Base-by-base conservation (phyloP, 1,140 invertebrate genomes). In the Chymomyza costata region DNA sequence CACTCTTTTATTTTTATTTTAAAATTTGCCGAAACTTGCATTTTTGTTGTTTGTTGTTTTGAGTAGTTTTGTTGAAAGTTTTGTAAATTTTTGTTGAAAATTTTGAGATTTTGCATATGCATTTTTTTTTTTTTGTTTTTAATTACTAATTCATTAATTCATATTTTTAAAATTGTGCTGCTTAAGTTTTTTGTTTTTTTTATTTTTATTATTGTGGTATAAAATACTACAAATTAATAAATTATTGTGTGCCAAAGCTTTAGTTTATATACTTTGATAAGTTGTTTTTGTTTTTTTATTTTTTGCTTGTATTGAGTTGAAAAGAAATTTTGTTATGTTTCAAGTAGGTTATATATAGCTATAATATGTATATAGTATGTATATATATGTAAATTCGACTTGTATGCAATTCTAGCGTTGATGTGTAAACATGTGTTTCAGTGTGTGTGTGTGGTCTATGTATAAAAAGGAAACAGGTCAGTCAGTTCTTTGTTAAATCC, bases 381-480 rank as follows among this genome's bases (percentile, higher is more conserved):
- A 48, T 48, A 25, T 38, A 38, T 46, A 41, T 56, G 80, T 76
- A 76, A 76, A 76, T 76, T 76, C 71, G 71, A 76, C 73, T 76
- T 67, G 71, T 76, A 76, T 76, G 71, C 71, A 66, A 78, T 71
- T 76, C 70, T 76, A 76, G 71, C 71, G 65, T 76, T 66, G 70
- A 66, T 63, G 56, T 28, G 19, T 32, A 32, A 18, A 19, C 31
- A 37, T 34, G 30, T 25, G 17, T 8, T 47, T 10, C 44, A 31
- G 6, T 31, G 38, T 37, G 28, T 45, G 3, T 32, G 43, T 30
- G 30, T 16, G 13, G 43, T 44, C 31, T 16, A 28, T 13, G 19
- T 30, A 28, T 30, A 5, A 28, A 25, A 15, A 25, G 25, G 3
- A 8, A 8, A n/a, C n/a, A n/a, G n/a, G n/a, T n/a, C n/a, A n/a